phyloP scores from a whole-genome alignment of 2,797 vertebrate genomes.

The Okamejei kenojei region DNA sequence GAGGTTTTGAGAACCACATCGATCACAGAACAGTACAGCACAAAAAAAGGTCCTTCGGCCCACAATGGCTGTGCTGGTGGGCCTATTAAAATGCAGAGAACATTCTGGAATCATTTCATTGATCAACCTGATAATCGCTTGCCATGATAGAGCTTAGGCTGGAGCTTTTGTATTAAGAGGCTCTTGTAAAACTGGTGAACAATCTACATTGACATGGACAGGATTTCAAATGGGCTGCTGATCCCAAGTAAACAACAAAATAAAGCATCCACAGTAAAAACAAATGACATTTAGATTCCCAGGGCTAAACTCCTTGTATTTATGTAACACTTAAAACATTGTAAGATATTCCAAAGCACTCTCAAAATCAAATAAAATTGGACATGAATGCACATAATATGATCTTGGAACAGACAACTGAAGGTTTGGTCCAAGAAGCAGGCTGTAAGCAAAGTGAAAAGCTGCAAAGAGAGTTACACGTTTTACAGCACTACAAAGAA shows the following conservation, averaged over 20 bases:
- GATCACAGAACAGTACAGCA: too few species aligned
- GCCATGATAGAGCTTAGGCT: too few species aligned
- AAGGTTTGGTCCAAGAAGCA: background rate
- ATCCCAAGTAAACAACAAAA: background rate
- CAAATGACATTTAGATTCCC: background rate
- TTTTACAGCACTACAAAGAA: background rate
- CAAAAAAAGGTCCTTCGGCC: too few species aligned
- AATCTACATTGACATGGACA: background rate
- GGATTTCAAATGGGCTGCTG: background rate
- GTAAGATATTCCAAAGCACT: background rate
- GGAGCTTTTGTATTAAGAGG: too few species aligned
- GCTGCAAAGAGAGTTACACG: background rate
- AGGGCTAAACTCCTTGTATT: background rate
- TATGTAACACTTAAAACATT: background rate
- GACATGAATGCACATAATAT: background rate
- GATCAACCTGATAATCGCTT: too few species aligned
- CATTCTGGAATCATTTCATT: too few species aligned
- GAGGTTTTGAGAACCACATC: too few species aligned
- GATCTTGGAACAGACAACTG: background rate
- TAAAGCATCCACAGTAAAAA: background rate
- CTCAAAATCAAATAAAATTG: background rate
- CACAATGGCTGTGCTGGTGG: too few species aligned
- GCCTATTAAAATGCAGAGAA: too few species aligned
- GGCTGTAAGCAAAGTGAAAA: background rate
- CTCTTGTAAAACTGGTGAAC: too few species aligned